Base-by-base conservation (phyloP, 2,888 invertebrate genomes). In the Julus scanicus region DNA sequence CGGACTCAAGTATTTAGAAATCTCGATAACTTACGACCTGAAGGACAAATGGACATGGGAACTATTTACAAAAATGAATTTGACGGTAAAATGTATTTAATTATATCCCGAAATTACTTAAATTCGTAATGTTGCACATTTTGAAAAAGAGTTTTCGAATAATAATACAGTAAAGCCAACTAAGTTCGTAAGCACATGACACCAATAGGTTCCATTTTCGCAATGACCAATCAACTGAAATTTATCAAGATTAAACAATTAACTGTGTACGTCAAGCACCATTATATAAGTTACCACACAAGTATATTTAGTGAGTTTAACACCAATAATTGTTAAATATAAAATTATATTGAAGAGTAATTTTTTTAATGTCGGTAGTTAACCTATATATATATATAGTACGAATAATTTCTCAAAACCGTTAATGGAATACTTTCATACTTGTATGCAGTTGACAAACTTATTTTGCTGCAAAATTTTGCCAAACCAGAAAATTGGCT, bases 21-120 rank as follows among this genome's bases (percentile, higher is more conserved):
- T 53, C 29, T 49, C 8, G 88, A 88, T 49, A 88, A 84, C 49
- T 37, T 88, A 49, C 2, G 29, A 84, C 88, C 83, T 0, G 83
- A 83, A 49, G 88, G 88, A 39, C 17, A 44, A 37, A 44, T 84
- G 84, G 88, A 88, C 17, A 48, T 88, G 88, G 40, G 48, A n/a
- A 88, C 88, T 44, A 84, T 44, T 17, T 88, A 88, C 53, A 83
- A 84, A 49, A 84, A 49, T 84, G 84, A 88, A 88, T 88, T 20
- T 49, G 84, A 88, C 15, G 84, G 88, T 86, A 86, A 49, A 71
- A 71, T 71, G 63, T 9, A 20, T 71, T 71, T 71, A 44, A 39
- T 86, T 48, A 6, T 84, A 29, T 84, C 9, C 17, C 29, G 15
- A 29, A 15, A 84, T 44, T 57, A n/a, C n/a, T 57, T 15, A 17